Evolutionary conservation across 2,113 vertebrate species (phyloP).

Genomic region (Climacteris rufus): DNA sequence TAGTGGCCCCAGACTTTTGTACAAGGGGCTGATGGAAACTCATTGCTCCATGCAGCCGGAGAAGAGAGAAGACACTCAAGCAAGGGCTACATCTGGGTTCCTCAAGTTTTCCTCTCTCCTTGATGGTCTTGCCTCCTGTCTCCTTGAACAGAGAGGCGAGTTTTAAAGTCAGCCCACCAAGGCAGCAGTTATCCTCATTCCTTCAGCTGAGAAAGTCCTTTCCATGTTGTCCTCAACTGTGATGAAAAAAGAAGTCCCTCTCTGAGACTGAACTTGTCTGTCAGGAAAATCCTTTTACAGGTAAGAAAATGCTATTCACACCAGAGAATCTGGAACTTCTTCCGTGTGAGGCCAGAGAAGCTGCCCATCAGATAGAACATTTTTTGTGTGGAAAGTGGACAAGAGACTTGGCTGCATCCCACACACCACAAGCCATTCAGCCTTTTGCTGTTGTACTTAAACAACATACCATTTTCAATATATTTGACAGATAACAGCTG

Average conservation of each 20-base stretch:
- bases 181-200: not conserved
- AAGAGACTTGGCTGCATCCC: not conserved
- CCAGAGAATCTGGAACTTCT: not conserved
- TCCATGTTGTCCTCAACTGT: not conserved
- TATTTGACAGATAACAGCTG: not conserved
- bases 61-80: not conserved
- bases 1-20: not conserved
- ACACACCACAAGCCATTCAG: not conserved
- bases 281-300: not conserved
- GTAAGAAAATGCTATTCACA: slow-evolving; percentile 22
- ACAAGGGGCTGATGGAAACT: slow-evolving; percentile 21
- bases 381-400: not conserved
- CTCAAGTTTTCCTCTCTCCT: not conserved
- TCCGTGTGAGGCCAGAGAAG: not conserved
- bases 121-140: not conserved
- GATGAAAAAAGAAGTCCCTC: not conserved
- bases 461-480: not conserved
- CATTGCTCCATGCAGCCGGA: not conserved
- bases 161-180: not conserved
- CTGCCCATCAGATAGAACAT: not conserved
- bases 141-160: not conserved
- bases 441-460: not conserved
- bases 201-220: not conserved
- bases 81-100: rapidly evolving
- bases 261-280: not conserved